These are phyloP conservation scores for Euclidia mi DNA, from an alignment of 2,888 invertebrate genomes.

Conservation along the genomic window DNA sequence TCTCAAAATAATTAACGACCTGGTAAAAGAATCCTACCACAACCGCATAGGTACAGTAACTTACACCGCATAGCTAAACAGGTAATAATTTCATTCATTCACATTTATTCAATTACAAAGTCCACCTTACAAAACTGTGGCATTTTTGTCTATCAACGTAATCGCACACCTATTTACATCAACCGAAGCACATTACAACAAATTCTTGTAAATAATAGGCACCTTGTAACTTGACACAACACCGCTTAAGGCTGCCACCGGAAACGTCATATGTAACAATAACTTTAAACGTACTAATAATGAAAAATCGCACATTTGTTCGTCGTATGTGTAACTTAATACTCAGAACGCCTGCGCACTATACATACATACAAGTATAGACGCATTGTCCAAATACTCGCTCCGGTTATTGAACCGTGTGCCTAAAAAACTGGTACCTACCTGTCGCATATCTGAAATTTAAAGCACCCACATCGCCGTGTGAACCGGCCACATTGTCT, in stretches of 20 bases:
- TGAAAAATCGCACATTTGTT: slow-evolving; percentile 57
- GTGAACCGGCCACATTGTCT: slow-evolving; percentile 47
- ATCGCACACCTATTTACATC: slow-evolving; percentile 4
- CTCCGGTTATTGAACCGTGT: slow-evolving; percentile 84
- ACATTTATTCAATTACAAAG: slow-evolving; percentile 1
- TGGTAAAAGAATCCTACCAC: too few relatives aligned
- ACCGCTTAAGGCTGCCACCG: slow-evolving; percentile 52
- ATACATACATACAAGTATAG: slow-evolving; percentile 41
- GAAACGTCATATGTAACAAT: slow-evolving; percentile 56
- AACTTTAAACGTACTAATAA: too few relatives aligned
- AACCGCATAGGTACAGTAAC: too few relatives aligned
- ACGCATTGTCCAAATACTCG: slow-evolving; percentile 77
- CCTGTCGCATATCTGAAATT: slow-evolving; percentile 61
- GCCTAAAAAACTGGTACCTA: slow-evolving; percentile 72
- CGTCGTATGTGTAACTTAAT: slow-evolving; percentile 52
- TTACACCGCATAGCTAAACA: too few relatives aligned
- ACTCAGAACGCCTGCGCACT: slow-evolving; percentile 28
- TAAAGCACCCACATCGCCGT: slow-evolving; percentile 48
- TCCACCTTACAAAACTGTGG: not conserved
- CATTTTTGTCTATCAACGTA: slow-evolving; percentile 5
- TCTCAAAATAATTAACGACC: too few relatives aligned
- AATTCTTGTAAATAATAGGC: slow-evolving; percentile 25
- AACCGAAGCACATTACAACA: slow-evolving; percentile 17
- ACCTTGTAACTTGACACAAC: slow-evolving; percentile 36
- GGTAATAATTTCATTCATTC: not conserved